Evolutionary conservation across 2,797 vertebrate genomes (phyloP).

Genomic region (Anisognathus igniventris): DNA sequence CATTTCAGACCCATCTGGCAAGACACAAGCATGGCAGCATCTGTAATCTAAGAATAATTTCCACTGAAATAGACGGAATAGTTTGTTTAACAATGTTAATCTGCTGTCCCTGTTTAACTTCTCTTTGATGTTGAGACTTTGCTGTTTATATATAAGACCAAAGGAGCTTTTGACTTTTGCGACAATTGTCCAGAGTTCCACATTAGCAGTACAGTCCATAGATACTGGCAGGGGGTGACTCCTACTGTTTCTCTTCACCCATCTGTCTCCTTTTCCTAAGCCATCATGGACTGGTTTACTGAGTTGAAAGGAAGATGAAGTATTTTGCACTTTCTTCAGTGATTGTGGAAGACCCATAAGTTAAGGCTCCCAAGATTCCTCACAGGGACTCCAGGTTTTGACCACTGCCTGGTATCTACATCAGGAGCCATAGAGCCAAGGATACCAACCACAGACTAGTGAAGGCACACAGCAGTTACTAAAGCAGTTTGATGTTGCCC

Average conservation of each 20-base stretch:
- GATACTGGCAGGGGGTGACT: not conserved
- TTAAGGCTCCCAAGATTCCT: not conserved
- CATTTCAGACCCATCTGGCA: not conserved
- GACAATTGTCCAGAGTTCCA: not conserved
- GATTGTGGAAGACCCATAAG: not conserved
- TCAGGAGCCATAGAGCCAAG: not conserved
- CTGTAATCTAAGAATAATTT: not conserved
- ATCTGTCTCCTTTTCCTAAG: not conserved
- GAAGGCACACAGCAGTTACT: not conserved
- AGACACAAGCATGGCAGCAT: not conserved
- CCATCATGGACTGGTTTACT: not conserved
- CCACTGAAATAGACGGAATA: not conserved
- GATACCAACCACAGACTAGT: not conserved
- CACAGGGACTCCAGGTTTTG: not conserved
- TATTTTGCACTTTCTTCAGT: not conserved
- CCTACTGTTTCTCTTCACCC: not conserved
- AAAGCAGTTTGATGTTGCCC: not conserved
- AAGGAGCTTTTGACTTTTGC: not conserved
- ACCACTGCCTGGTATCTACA: not conserved
- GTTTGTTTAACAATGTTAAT: not conserved
- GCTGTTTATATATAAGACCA: not conserved
- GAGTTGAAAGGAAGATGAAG: not conserved
- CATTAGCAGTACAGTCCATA: accelerated
- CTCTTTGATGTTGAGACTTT: not conserved
- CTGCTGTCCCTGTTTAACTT: not conserved